These are phyloP conservation scores for Pseudococcus jackbeardsleyi DNA, from an alignment of 2,888 invertebrate species.

Conservation along the genomic window DNA sequence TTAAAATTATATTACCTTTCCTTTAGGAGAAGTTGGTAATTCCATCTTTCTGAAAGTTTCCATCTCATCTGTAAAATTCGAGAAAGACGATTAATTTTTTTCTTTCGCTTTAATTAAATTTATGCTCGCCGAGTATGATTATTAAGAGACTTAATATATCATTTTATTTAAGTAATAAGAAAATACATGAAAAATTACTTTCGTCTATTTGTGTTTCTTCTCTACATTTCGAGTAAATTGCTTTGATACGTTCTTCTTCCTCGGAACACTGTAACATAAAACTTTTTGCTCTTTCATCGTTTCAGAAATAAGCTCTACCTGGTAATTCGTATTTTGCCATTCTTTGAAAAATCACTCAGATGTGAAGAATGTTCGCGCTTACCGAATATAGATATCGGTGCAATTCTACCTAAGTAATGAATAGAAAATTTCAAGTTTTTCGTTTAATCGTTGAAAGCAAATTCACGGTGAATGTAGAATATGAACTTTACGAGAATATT, in stretches of 20 bases:
- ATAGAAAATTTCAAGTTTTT: slow-evolving; percentile 17
- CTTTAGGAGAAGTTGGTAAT: slow-evolving; percentile 65
- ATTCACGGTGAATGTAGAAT: background rate
- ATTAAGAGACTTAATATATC: slow-evolving; percentile 10
- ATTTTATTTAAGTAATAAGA: slow-evolving; percentile 18
- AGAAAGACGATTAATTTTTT: slow-evolving; percentile 40
- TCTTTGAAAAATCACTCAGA: slow-evolving; percentile 25
- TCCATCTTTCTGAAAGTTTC: slow-evolving; percentile 66
- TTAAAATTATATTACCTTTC: slow-evolving; percentile 60
- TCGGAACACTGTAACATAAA: slow-evolving; percentile 60
- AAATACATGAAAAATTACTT: slow-evolving; percentile 59
- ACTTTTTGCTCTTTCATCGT: slow-evolving; percentile 34
- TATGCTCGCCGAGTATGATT: background rate
- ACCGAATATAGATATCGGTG: background rate
- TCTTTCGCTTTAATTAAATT: slow-evolving; percentile 39
- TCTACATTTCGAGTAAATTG: slow-evolving; percentile 63
- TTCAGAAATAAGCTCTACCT: background rate
- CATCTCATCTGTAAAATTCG: slow-evolving; percentile 62
- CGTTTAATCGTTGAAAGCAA: slow-evolving; percentile 10
- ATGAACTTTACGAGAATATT: background rate
- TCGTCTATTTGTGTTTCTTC: slow-evolving; percentile 65
- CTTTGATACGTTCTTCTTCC: slow-evolving; percentile 60
- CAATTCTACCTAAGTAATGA: background rate
- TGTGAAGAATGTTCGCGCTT: background rate
- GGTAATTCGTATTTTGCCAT: background rate